These are phyloP conservation scores for Sebastes diploproa DNA, from an alignment of 2,797 vertebrate species.

Conservation along the genomic window DNA sequence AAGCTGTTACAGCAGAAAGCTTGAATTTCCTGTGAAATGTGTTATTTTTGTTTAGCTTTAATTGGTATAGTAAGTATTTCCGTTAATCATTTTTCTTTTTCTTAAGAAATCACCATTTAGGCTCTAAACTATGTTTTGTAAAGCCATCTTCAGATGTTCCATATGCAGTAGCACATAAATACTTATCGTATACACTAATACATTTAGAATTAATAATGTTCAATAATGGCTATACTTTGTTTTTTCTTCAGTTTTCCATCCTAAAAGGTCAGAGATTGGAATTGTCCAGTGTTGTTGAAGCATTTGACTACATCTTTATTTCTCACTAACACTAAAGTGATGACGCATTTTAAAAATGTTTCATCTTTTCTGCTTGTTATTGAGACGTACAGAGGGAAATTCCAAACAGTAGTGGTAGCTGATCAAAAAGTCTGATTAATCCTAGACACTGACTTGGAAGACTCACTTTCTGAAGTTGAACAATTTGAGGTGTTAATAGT, in stretches of 20 bases:
- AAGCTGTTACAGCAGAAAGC: neutral
- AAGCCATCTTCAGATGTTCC: neutral
- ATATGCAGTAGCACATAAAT: neutral
- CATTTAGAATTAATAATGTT: neutral
- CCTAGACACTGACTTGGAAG: neutral
- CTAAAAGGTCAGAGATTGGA: neutral
- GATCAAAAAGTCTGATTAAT: neutral
- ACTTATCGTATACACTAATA: fast-evolving
- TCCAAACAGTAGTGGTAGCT: neutral
- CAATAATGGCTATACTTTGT: neutral
- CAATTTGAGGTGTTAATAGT: neutral
- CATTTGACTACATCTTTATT: neutral
- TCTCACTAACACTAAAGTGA: neutral
- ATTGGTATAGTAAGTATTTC: neutral
- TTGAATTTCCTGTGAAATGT: neutral
- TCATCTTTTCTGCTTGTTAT: neutral
- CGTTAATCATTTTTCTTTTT: neutral
- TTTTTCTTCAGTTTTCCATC: neutral
- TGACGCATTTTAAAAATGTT: neutral
- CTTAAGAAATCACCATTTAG: neutral
- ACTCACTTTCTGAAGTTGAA: neutral
- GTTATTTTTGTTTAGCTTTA: neutral
- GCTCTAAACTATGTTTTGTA: neutral
- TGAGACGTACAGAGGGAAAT: neutral
- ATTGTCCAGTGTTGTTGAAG: neutral